These are phyloP conservation scores for Gymnoscopelus braueri DNA, from an alignment of 2,797 vertebrate species.

Conservation along the genomic window DNA sequence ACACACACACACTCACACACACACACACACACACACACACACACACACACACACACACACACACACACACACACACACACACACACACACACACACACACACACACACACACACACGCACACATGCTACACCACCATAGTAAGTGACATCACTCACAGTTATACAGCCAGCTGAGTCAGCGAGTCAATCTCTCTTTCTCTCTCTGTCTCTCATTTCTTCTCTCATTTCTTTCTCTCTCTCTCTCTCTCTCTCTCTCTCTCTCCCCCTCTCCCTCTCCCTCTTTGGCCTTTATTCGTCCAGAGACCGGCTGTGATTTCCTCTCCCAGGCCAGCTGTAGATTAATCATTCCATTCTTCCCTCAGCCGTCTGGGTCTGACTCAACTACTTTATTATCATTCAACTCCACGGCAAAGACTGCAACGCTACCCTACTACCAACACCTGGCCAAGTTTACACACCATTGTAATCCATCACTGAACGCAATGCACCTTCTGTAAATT, in stretches of 20 bases:
- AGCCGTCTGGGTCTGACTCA: conserved; percentile 21
- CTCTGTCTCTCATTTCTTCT: not conserved
- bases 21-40: conserved; percentile 22
- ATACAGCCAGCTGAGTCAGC: conserved; percentile 59
- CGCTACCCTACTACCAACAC: not conserved
- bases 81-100: conserved; percentile 10
- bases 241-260: conserved; percentile 23
- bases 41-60: not conserved
- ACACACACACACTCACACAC: conserved; percentile 2
- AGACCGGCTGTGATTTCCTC: conserved; percentile 41
- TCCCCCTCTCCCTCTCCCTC: conserved; percentile 9
- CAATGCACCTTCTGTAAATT: not conserved
- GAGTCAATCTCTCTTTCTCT: conserved; percentile 5
- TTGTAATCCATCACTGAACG: not conserved
- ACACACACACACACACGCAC: conserved; percentile 16
- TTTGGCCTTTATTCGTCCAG: conserved; percentile 10
- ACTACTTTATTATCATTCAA: conserved; percentile 24
- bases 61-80: conserved; percentile 14
- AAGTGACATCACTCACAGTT: conserved; percentile 57
- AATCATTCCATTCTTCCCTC: conserved; percentile 40
- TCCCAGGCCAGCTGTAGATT: conserved; percentile 38
- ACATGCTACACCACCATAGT: conserved; percentile 31
- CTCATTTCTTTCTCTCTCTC: conserved; percentile 8
- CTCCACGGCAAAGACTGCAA: conserved; percentile 8
- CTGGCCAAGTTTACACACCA: conserved; percentile 6